Evolutionary conservation across 2,888 invertebrate species (phyloP).

Genomic region (Osmoderma eremita): DNA sequence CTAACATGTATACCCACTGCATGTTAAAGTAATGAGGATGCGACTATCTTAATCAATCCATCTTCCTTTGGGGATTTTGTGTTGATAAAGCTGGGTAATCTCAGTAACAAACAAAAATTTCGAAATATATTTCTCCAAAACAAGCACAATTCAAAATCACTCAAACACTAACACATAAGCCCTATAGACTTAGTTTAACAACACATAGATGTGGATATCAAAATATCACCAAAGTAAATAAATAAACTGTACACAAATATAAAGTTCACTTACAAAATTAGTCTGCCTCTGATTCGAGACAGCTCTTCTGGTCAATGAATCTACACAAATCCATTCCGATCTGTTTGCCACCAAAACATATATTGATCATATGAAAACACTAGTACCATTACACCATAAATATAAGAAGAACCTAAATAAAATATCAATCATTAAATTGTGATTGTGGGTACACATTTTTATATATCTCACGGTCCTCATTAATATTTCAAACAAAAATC

Average conservation of each 20-base stretch:
- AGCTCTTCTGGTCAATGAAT: conserved; percentile 2
- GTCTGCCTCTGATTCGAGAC: conserved; percentile 6
- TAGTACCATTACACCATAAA: background rate
- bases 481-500: background rate
- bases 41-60: no score
- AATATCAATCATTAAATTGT: conserved; percentile 12
- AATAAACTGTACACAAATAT: background rate
- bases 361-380: background rate
- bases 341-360: background rate
- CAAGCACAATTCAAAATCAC: background rate
- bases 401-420: conserved; percentile 9
- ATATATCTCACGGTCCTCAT: conserved; percentile 1
- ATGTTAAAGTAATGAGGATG: no score
- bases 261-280: conserved; percentile 16
- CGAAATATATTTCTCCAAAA: background rate
- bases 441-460: background rate
- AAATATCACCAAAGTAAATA: background rate
- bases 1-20: no score
- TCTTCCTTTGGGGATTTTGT: no score
- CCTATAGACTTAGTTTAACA: conserved; percentile 7
- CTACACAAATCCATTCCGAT: conserved; percentile 1
- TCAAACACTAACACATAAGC: background rate
- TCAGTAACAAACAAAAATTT: no score
- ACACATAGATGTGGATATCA: background rate
- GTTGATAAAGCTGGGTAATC: no score